Conservation (phyloP, 2,888 invertebrate genomes). For the Uropetala carovei region DNA sequence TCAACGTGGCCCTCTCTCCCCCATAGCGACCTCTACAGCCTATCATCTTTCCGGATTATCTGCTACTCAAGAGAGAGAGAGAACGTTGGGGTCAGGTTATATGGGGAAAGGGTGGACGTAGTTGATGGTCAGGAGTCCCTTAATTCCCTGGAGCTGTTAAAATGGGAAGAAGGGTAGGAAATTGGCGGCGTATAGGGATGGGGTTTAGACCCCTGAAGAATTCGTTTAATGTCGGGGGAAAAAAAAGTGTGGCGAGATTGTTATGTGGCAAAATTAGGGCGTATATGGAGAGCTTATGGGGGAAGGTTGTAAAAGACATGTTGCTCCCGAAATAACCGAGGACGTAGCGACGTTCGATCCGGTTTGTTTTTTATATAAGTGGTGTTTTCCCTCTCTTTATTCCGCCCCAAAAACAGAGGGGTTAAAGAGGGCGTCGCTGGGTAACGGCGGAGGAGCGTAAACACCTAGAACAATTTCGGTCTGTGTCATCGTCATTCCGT, state of each 20-base stretch:
- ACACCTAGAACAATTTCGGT: too few species aligned
- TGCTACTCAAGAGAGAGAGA: neutral
- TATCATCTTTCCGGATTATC: neutral
- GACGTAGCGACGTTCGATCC: neutral
- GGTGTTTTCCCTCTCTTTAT: too few species aligned
- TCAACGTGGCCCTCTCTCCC: neutral
- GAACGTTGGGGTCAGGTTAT: neutral
- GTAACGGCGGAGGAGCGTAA: too few species aligned
- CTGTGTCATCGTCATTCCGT: too few species aligned
- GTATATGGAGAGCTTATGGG: neutral
- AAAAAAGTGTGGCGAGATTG: neutral
- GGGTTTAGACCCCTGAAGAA: neutral
- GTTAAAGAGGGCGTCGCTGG: too few species aligned
- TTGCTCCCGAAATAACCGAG: neutral
- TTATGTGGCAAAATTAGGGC: neutral
- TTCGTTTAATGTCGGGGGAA: neutral
- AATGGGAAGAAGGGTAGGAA: neutral
- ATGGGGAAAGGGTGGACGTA: too few species aligned
- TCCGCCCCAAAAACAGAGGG: too few species aligned
- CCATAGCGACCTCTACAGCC: neutral
- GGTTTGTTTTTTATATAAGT: neutral
- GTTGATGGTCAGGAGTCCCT: neutral
- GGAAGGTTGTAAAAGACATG: neutral
- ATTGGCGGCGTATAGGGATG: neutral
- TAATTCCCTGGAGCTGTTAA: constrained; percentile 14